Evolutionary conservation across 2,888 invertebrate species (phyloP).

Genomic region (Timema podura): DNA sequence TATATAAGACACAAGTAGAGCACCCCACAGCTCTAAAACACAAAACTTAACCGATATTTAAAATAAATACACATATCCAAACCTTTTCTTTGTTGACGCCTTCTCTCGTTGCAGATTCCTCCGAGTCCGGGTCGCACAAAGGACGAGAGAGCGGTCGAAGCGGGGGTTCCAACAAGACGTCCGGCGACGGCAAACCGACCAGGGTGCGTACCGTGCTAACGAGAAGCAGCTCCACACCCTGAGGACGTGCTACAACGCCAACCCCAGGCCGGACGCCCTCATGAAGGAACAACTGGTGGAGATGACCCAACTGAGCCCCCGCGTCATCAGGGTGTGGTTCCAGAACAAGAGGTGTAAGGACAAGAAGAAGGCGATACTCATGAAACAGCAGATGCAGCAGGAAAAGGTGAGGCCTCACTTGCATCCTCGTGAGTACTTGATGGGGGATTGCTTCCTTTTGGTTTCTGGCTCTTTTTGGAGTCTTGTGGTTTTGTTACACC

Average conservation of each 20-base stretch:
- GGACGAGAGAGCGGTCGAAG: conserved; percentile 55
- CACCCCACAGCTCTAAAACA: too few relatives aligned
- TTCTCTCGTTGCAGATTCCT: conserved; percentile 68
- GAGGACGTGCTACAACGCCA: conserved; percentile 95
- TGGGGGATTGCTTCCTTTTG: too few relatives aligned
- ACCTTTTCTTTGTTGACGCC: neutral
- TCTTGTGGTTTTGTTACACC: too few relatives aligned
- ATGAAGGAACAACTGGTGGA: conserved; percentile 99
- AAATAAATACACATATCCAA: too few relatives aligned
- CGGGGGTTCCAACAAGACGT: conserved; percentile 40
- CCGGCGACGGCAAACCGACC: conserved; percentile 90
- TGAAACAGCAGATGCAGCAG: conserved; percentile 97
- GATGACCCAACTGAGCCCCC: conserved; percentile 95
- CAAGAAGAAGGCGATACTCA: conserved; percentile 93
- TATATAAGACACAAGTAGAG: too few relatives aligned
- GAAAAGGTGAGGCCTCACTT: conserved; percentile 74
- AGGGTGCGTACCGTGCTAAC: conserved; percentile 97
- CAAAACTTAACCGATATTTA: too few relatives aligned
- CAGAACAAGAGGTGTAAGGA: conserved; percentile 98
- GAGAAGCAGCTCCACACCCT: conserved; percentile 97
- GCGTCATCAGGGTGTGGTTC: conserved; percentile 99
- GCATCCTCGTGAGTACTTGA: neutral
- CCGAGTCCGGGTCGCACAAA: conserved; percentile 86
- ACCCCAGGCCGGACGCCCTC: conserved; percentile 96
- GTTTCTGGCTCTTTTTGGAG: too few relatives aligned